phyloP scores from a whole-genome alignment of 2,113 vertebrate species.

The Ammodytes dubius region DNA sequence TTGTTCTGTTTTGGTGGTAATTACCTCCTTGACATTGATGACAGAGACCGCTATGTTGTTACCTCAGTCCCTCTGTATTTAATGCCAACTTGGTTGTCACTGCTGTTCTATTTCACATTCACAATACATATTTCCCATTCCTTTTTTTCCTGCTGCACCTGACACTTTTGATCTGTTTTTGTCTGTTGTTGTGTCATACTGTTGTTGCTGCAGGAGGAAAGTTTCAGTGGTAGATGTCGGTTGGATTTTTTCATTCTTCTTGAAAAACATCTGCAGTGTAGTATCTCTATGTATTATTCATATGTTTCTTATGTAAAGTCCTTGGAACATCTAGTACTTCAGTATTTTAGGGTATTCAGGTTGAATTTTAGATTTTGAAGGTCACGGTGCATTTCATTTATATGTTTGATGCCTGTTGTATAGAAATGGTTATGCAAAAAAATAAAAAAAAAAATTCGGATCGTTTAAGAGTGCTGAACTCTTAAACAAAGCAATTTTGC shows the following conservation, averaged over 20 bases:
- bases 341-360: background rate
- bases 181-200: slow-evolving; percentile 20
- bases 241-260: background rate
- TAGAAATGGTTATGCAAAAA: background rate
- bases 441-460: background rate
- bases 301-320: background rate
- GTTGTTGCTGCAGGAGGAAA: background rate
- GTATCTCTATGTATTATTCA: background rate
- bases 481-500: background rate
- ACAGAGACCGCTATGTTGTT: slow-evolving; percentile 1
- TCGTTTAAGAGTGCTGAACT: background rate
- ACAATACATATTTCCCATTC: slow-evolving; percentile 9
- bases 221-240: background rate
- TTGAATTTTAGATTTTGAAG: background rate
- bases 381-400: background rate
- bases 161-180: slow-evolving; percentile 14
- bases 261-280: background rate
- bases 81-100: slow-evolving; percentile 6
- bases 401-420: background rate
- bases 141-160: background rate
- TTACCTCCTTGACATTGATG: slow-evolving; percentile 37
- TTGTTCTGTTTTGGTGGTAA: slow-evolving; percentile 49
- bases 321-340: background rate
- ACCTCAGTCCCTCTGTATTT: slow-evolving; percentile 23
- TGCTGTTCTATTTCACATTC: slow-evolving; percentile 18